phyloP scores from a whole-genome alignment of 2,888 invertebrate genomes.

The Carcina quercana region DNA sequence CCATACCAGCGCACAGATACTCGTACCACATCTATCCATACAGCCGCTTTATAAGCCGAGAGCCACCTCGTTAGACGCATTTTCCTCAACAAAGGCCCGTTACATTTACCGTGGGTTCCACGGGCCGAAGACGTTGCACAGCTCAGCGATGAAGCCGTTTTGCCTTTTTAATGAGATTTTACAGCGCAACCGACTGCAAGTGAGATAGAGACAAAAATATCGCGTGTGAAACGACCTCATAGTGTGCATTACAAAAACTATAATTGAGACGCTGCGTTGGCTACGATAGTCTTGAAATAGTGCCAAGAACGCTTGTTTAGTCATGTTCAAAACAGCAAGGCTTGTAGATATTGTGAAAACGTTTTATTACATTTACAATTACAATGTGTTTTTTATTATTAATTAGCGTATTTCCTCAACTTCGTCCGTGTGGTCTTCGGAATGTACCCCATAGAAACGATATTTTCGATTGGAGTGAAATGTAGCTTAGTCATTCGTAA shows the following conservation, averaged over 20 bases:
- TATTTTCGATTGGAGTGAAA: too few relatives aligned
- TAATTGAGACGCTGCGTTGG: too few relatives aligned
- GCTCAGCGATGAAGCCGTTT: slow-evolving; percentile 35
- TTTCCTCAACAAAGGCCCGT: slow-evolving; percentile 29
- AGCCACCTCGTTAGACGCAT: slow-evolving; percentile 31
- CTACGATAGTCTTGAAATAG: too few relatives aligned
- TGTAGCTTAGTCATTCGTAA: too few relatives aligned
- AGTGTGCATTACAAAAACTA: not conserved
- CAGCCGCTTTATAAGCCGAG: slow-evolving; percentile 17
- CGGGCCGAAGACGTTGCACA: slow-evolving; percentile 25
- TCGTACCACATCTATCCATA: slow-evolving; percentile 23
- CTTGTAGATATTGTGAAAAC: too few relatives aligned
- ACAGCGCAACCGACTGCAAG: slow-evolving; percentile 23
- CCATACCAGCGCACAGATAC: slow-evolving; percentile 28
- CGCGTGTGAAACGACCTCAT: slow-evolving; percentile 19
- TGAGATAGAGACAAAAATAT: slow-evolving; percentile 31
- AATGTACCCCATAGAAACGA: too few relatives aligned
- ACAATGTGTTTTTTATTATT: too few relatives aligned
- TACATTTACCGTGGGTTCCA: slow-evolving; percentile 23
- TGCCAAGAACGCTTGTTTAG: too few relatives aligned
- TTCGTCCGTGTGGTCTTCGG: too few relatives aligned
- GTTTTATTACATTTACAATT: too few relatives aligned
- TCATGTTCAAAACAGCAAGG: too few relatives aligned
- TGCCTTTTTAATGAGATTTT: slow-evolving; percentile 41
- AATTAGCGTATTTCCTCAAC: too few relatives aligned